phyloP scores from a whole-genome alignment of 2,113 vertebrate genomes.

The Rutilus rutilus region DNA sequence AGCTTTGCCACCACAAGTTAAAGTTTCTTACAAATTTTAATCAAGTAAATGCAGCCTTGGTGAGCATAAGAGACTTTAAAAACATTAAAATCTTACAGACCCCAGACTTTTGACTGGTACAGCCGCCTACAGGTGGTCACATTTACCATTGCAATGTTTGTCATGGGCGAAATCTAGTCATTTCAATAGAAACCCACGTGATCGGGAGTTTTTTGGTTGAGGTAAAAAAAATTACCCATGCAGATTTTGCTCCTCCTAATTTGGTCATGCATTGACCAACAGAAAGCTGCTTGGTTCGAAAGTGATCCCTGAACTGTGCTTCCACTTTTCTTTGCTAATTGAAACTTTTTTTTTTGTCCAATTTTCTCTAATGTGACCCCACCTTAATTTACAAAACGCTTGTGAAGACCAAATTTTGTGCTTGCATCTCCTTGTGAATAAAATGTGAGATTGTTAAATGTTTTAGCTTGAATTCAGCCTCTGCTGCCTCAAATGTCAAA shows the following conservation, averaged over 20 bases:
- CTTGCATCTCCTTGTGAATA: too few relatives aligned
- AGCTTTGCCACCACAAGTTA: background rate
- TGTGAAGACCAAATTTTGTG: background rate
- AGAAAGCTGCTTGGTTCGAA: background rate
- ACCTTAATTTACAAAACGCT: background rate
- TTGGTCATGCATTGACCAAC: background rate
- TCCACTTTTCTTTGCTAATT: background rate
- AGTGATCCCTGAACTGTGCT: background rate
- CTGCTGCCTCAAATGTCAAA: background rate
- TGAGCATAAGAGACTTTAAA: background rate
- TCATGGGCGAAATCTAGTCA: too few relatives aligned
- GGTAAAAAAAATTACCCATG: too few relatives aligned
- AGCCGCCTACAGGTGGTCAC: too few relatives aligned
- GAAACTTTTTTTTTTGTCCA: too few relatives aligned
- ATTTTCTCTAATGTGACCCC: background rate
- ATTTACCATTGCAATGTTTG: too few relatives aligned
- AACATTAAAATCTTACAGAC: too few relatives aligned
- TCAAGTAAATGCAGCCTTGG: background rate
- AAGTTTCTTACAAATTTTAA: background rate
- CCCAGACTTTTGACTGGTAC: background rate
- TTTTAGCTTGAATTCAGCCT: conserved; percentile 1
- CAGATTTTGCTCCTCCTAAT: too few relatives aligned
- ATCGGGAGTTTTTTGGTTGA: too few relatives aligned
- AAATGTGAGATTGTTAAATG: background rate
- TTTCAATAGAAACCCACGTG: too few relatives aligned